A percentile compares a stretch with the other conserved stretches of the same genome.
These are phyloP conservation scores for Zalophus californianus DNA, from an alignment of 2,797 vertebrate species.

Conservation along the genomic window DNA sequence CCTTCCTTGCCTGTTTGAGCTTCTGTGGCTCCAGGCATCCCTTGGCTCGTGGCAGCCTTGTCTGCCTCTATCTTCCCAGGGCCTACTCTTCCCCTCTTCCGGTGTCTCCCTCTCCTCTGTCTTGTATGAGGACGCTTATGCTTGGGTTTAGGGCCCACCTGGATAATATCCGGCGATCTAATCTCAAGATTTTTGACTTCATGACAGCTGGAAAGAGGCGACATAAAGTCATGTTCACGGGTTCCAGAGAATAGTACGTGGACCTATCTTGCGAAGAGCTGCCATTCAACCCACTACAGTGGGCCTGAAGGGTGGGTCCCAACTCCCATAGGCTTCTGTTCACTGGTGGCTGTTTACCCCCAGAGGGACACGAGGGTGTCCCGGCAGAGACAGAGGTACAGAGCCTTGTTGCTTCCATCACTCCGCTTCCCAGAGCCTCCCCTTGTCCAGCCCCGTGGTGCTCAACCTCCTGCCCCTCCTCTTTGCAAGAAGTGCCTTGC, in stretches of 20 bases:
- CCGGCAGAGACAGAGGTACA: neutral
- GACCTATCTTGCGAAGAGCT: neutral
- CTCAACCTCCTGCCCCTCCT: neutral
- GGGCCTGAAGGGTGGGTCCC: neutral
- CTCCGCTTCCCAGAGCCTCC: neutral
- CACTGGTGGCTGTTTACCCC: neutral
- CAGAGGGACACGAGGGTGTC: accelerated
- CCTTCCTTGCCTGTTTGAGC: neutral
- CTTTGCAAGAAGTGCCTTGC: neutral
- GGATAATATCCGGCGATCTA: neutral
- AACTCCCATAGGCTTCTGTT: neutral
- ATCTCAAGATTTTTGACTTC: neutral
- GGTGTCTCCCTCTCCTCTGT: neutral
- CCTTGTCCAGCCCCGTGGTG: accelerated
- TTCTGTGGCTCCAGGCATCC: neutral
- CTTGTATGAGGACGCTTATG: neutral
- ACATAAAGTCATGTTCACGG: neutral
- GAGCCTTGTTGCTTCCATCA: neutral
- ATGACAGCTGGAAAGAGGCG: neutral
- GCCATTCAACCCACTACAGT: neutral
- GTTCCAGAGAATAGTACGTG: neutral
- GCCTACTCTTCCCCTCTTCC: neutral
- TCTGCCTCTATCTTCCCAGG: neutral
- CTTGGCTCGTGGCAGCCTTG: too few species aligned
- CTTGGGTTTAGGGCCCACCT: neutral